phyloP scores from a whole-genome alignment of 2,888 invertebrate species.

The Drosophila niveifrons region DNA sequence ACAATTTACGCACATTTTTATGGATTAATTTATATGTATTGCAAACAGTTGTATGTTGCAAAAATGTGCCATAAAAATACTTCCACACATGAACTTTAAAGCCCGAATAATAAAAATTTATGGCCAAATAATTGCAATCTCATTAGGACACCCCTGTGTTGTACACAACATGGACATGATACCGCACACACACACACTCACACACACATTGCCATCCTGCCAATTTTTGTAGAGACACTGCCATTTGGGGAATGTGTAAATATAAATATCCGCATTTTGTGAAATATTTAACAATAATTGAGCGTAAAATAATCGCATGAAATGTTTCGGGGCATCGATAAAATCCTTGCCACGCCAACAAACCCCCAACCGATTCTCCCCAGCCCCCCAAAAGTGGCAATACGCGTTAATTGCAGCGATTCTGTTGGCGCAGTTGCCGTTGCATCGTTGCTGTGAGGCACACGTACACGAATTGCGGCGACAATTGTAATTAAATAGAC shows the following conservation, averaged over 20 bases:
- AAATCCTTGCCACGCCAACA: conserved; percentile 40
- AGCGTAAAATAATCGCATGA: conserved; percentile 83
- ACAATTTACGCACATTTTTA: conserved; percentile 49
- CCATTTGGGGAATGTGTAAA: conserved; percentile 58
- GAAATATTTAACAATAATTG: conserved; percentile 85
- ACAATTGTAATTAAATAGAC: conserved; percentile 84
- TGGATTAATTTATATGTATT: conserved; percentile 20
- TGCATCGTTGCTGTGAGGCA: conserved; percentile 30
- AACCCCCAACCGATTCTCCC: conserved; percentile 9
- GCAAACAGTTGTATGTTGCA: conserved; percentile 28
- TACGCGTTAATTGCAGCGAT: conserved; percentile 65
- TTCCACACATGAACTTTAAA: conserved; percentile 74
- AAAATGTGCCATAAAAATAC: conserved; percentile 54
- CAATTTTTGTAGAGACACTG: conserved; percentile 51
- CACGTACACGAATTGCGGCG: conserved; percentile 82
- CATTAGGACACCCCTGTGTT: conserved; percentile 74
- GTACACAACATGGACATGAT: conserved; percentile 63
- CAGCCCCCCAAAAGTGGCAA: conserved; percentile 24
- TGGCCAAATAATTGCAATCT: conserved; percentile 84
- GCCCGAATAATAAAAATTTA: conserved; percentile 83
- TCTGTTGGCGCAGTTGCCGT: conserved; percentile 51
- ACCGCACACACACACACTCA: conserved; percentile 28
- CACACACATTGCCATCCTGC: conserved; percentile 35
- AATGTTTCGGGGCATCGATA: conserved; percentile 56
- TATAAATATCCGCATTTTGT: conserved; percentile 78